These are phyloP conservation scores for Ellobius talpinus DNA, from an alignment of 2,113 vertebrate genomes.

Conservation along the genomic window DNA sequence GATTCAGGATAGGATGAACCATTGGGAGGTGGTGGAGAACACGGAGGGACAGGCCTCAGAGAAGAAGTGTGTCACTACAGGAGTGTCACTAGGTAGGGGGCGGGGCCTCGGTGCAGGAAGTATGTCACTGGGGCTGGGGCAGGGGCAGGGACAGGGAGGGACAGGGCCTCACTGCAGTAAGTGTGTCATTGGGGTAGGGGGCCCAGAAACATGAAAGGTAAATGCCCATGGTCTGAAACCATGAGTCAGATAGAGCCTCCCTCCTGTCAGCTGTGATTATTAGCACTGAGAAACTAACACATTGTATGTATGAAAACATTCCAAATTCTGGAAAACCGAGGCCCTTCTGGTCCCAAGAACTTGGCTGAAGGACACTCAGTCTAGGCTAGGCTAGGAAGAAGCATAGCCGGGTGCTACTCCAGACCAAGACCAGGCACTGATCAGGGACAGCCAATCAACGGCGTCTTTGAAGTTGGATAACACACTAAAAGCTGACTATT, in stretches of 20 bases:
- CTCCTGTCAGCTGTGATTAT: not conserved
- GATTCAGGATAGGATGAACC: not conserved
- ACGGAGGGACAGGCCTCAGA: not conserved
- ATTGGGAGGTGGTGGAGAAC: not conserved
- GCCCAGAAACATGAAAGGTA: not conserved
- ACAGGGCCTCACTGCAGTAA: not conserved
- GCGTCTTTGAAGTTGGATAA: slow-evolving; percentile 1
- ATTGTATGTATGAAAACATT: not conserved
- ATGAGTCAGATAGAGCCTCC: not conserved
- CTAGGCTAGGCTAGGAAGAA: not conserved
- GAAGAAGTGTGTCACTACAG: not conserved
- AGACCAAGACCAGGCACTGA: not conserved
- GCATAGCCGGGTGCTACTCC: not conserved
- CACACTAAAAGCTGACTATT: slow-evolving; percentile 39
- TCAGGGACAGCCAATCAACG: not conserved
- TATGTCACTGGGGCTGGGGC: not conserved
- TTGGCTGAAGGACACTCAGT: not conserved
- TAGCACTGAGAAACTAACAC: not conserved
- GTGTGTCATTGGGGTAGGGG: not conserved
- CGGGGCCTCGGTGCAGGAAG: not conserved
- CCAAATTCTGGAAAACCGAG: not conserved
- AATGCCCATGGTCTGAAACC: not conserved
- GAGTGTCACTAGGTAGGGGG: not conserved
- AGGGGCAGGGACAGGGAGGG: not conserved
- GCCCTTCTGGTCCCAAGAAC: not conserved